Conservation (phyloP, 2,888 invertebrate genomes). For the Chorisops tibialis region DNA sequence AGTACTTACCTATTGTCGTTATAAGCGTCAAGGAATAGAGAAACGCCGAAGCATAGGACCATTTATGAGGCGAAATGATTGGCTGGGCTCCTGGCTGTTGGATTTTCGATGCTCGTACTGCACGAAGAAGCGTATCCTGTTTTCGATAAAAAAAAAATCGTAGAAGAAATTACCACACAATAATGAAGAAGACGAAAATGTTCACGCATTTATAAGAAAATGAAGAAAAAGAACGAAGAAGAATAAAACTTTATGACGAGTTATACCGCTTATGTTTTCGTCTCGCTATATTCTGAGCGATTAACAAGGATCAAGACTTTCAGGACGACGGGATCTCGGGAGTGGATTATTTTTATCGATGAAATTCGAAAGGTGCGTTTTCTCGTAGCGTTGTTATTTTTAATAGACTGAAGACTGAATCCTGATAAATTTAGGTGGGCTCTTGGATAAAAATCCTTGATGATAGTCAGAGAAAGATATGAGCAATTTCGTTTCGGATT, state of each 20-base stretch:
- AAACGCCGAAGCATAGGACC: constrained; percentile 91
- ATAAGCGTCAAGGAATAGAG: constrained; percentile 90
- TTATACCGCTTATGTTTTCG: not conserved
- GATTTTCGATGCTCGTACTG: constrained; percentile 50
- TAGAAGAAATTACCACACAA: not conserved
- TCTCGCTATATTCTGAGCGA: too few relatives aligned
- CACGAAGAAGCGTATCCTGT: constrained; percentile 52
- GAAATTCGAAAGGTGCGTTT: too few relatives aligned
- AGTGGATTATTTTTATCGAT: too few relatives aligned
- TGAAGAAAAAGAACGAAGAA: not conserved
- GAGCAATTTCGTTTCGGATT: too few relatives aligned
- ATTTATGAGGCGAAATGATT: constrained; percentile 61
- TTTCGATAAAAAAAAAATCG: not conserved
- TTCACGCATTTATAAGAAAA: constrained; percentile 34
- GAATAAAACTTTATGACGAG: constrained; percentile 23
- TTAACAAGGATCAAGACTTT: too few relatives aligned
- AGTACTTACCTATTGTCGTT: constrained; percentile 83
- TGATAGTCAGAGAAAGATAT: too few relatives aligned
- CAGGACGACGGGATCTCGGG: too few relatives aligned
- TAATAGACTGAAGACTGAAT: constrained; percentile 16
- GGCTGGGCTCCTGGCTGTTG: constrained; percentile 50
- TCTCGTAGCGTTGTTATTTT: constrained; percentile 19
- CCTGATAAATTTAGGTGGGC: not conserved
- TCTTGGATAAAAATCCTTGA: too few relatives aligned
- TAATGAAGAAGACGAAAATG: not conserved